A percentile compares a stretch with the other conserved stretches of the same genome.
Conservation (phyloP, 1,140 invertebrate genomes). For the Drosophila arawakana region DNA sequence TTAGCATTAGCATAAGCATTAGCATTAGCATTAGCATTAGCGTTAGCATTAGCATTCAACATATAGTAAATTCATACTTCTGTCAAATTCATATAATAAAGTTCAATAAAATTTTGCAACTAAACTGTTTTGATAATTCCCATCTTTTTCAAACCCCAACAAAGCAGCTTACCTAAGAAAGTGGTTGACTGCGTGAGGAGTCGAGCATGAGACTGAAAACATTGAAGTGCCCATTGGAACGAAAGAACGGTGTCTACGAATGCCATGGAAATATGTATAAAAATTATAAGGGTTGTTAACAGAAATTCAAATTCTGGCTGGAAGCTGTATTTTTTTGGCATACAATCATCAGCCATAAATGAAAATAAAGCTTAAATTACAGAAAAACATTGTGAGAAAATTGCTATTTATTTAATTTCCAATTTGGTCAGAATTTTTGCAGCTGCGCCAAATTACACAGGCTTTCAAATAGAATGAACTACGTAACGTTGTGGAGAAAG, state of each 20-base stretch:
- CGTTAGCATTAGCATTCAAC: no score
- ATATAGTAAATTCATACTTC: no score
- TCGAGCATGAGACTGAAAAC: slow-evolving; percentile 19
- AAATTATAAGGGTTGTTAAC: slow-evolving; percentile 11
- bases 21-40: no score
- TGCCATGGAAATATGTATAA: not conserved
- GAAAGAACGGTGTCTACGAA: slow-evolving; percentile 19
- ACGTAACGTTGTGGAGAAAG: slow-evolving; percentile 2
- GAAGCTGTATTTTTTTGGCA: not conserved
- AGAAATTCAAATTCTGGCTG: slow-evolving; percentile 47
- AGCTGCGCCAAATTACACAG: slow-evolving; percentile 65
- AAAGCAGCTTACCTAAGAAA: slow-evolving; percentile 4
- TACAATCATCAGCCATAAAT: slow-evolving; percentile 51
- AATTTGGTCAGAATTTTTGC: slow-evolving; percentile 49
- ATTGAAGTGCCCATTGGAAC: slow-evolving; percentile 37
- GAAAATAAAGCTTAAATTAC: slow-evolving; percentile 79
- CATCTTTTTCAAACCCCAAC: slow-evolving; percentile 6
- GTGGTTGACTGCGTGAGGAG: slow-evolving; percentile 8
- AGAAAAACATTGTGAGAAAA: slow-evolving; percentile 75
- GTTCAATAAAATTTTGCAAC: no score
- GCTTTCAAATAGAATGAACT: not conserved
- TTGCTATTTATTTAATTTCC: slow-evolving; percentile 73
- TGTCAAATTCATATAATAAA: no score
- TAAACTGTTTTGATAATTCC: not conserved
- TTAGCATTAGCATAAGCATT: no score